A percentile compares a stretch with the other conserved stretches of the same genome.
phyloP scores from a whole-genome alignment of 1,140 invertebrate species.

The Lucilia sericata region DNA sequence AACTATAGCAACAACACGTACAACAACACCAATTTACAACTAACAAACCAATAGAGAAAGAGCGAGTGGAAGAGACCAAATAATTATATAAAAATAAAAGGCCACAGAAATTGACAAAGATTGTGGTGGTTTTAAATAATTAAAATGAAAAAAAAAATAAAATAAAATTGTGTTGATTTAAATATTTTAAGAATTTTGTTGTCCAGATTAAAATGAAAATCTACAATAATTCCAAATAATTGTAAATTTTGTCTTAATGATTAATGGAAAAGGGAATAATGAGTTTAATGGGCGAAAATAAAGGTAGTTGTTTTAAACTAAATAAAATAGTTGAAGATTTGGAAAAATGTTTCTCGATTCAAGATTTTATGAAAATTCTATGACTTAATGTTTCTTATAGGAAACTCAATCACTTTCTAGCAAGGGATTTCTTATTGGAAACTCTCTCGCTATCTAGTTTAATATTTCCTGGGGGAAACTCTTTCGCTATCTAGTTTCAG shows the following conservation, averaged over 20 bases:
- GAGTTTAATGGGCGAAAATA: too few relatives aligned
- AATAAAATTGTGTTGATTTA: background rate
- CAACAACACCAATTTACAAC: conserved; percentile 30
- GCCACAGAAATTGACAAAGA: background rate
- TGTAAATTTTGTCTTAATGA: background rate
- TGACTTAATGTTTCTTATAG: too few relatives aligned
- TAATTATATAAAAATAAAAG: background rate
- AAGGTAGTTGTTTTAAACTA: too few relatives aligned
- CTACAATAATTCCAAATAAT: conserved; percentile 6
- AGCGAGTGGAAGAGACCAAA: background rate
- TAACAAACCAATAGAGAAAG: conserved; percentile 21
- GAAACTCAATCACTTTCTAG: too few relatives aligned
- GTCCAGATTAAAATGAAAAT: background rate
- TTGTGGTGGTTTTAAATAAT: conserved; percentile 1
- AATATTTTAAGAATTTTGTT: conserved; percentile 5
- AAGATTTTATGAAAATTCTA: too few relatives aligned
- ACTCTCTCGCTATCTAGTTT: too few relatives aligned
- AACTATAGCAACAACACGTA: conserved; percentile 6
- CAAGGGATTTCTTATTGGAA: too few relatives aligned
- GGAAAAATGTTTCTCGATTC: too few relatives aligned
- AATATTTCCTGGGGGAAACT: too few relatives aligned
- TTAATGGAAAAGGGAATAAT: too few relatives aligned
- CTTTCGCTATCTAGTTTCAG: too few relatives aligned
- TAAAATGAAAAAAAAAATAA: conserved; percentile 3
- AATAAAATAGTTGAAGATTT: too few relatives aligned